Evolutionary conservation across 2,888 invertebrate genomes (phyloP).

Genomic region (Myopa testacea): DNA sequence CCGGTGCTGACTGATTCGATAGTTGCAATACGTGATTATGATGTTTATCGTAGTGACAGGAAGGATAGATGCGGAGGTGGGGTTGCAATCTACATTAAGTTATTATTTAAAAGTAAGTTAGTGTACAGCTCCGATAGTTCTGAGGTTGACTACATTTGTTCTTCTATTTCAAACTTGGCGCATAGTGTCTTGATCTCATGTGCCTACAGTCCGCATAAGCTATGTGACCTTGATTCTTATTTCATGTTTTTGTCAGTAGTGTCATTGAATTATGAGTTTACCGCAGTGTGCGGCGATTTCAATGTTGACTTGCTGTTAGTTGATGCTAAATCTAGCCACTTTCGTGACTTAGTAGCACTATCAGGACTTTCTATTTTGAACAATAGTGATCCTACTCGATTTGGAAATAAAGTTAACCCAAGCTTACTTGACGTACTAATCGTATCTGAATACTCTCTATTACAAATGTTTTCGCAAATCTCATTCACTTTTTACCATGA

Average conservation of each 20-base stretch:
- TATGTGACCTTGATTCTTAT: not conserved
- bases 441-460: not conserved
- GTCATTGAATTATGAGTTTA: no score
- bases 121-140: not conserved
- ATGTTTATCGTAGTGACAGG: no score
- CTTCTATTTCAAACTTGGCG: not conserved
- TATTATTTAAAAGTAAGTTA: not conserved
- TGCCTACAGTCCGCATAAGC: not conserved
- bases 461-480: not conserved
- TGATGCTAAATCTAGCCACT: not conserved
- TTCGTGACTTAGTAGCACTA: no score
- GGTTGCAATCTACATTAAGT: not conserved
- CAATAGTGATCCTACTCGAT: not conserved
- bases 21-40: no score
- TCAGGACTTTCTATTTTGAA: no score
- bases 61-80: not conserved
- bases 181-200: not conserved
- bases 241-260: not conserved
- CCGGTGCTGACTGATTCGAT: no score
- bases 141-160: not conserved
- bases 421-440: not conserved
- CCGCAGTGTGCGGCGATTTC: no score
- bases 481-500: no score
- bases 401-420: not conserved
- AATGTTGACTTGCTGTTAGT: no score